phyloP scores from a whole-genome alignment of 1,140 invertebrate genomes.

The Holotrichia oblita region DNA sequence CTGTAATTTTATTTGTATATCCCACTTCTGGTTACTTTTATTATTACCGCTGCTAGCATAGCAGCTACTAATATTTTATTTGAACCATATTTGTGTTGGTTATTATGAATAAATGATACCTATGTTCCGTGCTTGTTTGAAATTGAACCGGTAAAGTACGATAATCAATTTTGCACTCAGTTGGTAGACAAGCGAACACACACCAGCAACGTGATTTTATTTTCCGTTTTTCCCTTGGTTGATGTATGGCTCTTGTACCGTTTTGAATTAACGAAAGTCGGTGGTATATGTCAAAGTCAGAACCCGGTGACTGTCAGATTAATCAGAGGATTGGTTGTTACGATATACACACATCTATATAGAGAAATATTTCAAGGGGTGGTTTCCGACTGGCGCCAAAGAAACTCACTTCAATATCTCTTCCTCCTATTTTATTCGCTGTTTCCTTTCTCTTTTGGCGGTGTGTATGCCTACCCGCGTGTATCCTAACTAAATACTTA shows the following conservation, averaged over 20 bases:
- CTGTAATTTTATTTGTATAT: too few relatives aligned
- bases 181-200: not conserved
- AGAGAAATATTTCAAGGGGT: slow-evolving; percentile 1
- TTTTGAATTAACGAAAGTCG: slow-evolving; percentile 34
- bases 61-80: too few relatives aligned
- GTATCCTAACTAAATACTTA: slow-evolving; percentile 17
- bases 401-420: not conserved
- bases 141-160: not conserved
- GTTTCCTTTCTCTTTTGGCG: not conserved
- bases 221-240: not conserved
- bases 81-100: too few relatives aligned
- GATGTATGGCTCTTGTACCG: slow-evolving; percentile 32
- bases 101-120: too few relatives aligned
- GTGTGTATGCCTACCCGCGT: not conserved
- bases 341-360: not conserved
- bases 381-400: slow-evolving; percentile 9
- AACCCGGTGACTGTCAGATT: slow-evolving; percentile 29
- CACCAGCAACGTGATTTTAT: slow-evolving; percentile 28
- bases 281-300: slow-evolving; percentile 34
- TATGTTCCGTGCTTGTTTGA: not conserved
- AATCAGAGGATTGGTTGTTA: slow-evolving; percentile 19
- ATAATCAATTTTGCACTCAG: not conserved
- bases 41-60: too few relatives aligned
- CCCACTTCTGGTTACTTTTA: too few relatives aligned
- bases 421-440: not conserved